Evolutionary conservation across 2,888 invertebrate species (phyloP).

Genomic region (Theristus sp.): DNA sequence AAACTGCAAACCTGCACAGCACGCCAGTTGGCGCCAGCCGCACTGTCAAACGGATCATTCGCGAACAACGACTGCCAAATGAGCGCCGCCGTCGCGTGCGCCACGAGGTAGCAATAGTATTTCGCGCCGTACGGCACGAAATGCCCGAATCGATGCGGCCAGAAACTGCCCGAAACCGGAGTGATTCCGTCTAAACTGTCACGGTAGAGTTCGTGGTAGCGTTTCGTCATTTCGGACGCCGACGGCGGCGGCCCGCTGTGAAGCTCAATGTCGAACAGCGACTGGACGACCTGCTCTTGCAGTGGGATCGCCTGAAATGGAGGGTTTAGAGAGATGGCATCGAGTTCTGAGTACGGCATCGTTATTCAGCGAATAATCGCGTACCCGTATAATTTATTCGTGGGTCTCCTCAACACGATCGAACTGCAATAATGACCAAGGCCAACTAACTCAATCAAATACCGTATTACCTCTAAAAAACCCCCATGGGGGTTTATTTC

Average conservation of each 20-base stretch:
- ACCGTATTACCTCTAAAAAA: too few species aligned
- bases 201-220: background rate
- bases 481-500: too few species aligned
- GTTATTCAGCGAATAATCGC: too few species aligned
- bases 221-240: constrained; percentile 1
- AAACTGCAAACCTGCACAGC: too few species aligned
- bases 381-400: too few species aligned
- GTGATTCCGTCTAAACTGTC: background rate
- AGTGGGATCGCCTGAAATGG: constrained; percentile 51
- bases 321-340: too few species aligned
- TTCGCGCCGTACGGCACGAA: constrained; percentile 93
- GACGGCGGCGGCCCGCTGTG: constrained; percentile 12
- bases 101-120: constrained; percentile 53
- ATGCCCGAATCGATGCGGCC: constrained; percentile 64
- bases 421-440: too few species aligned
- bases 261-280: constrained; percentile 24
- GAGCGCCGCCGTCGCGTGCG: constrained; percentile 64
- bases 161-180: background rate
- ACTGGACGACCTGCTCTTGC: constrained; percentile 48
- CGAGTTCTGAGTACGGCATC: too few species aligned
- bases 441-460: too few species aligned
- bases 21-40: background rate
- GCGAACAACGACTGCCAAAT: constrained; percentile 77
- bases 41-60: constrained; percentile 44
- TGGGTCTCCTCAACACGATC: too few species aligned